Evolutionary conservation across 2,113 vertebrate genomes (phyloP), one percentile per base, ranked within the genome.

Genomic region (Takifugu flavidus): DNA sequence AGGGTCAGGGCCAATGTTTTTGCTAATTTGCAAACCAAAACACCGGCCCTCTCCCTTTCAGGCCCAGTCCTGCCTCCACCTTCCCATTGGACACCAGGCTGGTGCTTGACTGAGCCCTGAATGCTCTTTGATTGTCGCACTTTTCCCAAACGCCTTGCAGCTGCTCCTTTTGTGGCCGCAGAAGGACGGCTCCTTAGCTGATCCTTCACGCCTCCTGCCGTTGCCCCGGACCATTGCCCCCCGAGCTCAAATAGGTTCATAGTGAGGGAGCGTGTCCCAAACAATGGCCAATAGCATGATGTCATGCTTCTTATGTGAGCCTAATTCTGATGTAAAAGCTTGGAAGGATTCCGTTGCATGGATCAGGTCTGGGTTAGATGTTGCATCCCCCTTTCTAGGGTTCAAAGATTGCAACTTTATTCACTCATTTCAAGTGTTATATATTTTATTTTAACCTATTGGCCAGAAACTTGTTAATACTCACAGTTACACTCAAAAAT

Each of bases 61-160:
- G 42, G 25, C 34, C 34, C 34, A 10, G 2, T 74, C 51, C 53
- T 54, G 26, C 73, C 76, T 67, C 60, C 4, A 49, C 39, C 81
- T 50, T 82, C 77, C 56, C 59, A 56, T 66, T 49, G 69, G 70
- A 77, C 77, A 84, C 82, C 79, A 78, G 77, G 74, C 78, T 31
- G 10, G 56, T 58, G 67, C 84, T 81, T 85, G 79, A 79, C 79
- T 73, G 52, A 77, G 72, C 68, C 63, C 59, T 81, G 78, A 90
- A 87, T 75, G 82, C 77, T 62, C 87, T 88, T 88, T 87, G 83
- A 82, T 83, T 71, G 83, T 90, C 86, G 74, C 88, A 87, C 87
- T 90, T 91, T 91, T 91, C 90, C 88, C 91, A 91, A 91, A 90
- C 90, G 90, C 89, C 86, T 90, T 82, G 90, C 91, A 92, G 90